Percentiles rank a stretch among this genome's conserved stretches.
Conservation (phyloP, 2,797 vertebrate species). For the Poecilia velifera region DNA sequence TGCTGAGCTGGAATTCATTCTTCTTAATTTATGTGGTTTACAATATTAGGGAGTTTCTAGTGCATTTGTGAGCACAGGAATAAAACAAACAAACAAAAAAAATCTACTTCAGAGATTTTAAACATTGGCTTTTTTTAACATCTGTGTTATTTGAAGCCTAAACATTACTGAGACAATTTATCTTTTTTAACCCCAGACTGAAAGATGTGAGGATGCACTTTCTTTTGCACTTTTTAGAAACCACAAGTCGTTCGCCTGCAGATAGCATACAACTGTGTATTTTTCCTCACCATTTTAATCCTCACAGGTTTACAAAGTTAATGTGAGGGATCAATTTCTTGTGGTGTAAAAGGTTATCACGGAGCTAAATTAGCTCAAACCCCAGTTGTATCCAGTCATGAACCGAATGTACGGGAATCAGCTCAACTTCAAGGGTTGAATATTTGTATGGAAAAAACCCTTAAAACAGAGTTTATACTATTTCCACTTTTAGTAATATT, state of each 20-base stretch:
- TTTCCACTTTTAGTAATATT: not conserved
- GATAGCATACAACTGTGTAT: constrained; percentile 16
- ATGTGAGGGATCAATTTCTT: constrained; percentile 57
- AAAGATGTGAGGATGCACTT: not conserved
- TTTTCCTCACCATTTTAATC: constrained; percentile 53
- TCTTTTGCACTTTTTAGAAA: not conserved
- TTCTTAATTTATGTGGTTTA: not conserved
- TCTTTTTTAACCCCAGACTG: not conserved
- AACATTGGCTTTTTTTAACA: not conserved
- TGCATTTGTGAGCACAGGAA: not conserved
- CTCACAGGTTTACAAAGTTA: constrained; percentile 50
- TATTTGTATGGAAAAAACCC: not conserved
- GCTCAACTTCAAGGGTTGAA: constrained; percentile 4
- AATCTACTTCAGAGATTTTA: not conserved
- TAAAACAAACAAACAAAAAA: not conserved
- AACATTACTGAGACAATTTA: not conserved
- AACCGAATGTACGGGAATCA: constrained; percentile 20
- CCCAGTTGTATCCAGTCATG: not conserved
- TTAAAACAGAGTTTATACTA: not conserved
- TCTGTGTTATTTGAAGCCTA: not conserved
- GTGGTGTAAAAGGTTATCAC: constrained; percentile 47
- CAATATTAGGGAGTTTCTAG: not conserved
- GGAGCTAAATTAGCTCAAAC: constrained; percentile 41
- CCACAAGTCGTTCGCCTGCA: constrained; percentile 23
- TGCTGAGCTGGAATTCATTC: not conserved